These are phyloP conservation scores for Rhodinocichla rosea DNA, from an alignment of 2,113 vertebrate species.

Conservation along the genomic window DNA sequence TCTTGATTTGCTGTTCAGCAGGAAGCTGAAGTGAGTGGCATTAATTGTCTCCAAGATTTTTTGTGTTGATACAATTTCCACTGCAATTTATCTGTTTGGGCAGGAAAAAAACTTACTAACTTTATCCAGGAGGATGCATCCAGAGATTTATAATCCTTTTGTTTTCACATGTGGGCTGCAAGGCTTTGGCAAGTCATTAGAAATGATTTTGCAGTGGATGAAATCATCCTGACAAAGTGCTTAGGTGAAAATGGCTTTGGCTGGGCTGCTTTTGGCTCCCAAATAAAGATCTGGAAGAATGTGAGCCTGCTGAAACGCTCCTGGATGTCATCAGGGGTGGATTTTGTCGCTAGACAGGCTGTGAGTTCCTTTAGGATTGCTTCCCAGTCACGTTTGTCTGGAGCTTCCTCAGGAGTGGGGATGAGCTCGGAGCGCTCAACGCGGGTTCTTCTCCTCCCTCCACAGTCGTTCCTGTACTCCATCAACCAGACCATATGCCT, in stretches of 20 bases:
- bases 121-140: slow-evolving; percentile 18
- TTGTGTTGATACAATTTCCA: slow-evolving; percentile 19
- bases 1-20: not conserved
- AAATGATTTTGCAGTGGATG: not conserved
- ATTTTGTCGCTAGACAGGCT: not conserved
- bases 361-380: not conserved
- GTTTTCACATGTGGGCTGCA: slow-evolving; percentile 2
- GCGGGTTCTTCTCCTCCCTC: not conserved
- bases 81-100: slow-evolving; percentile 32
- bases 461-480: slow-evolving; percentile 88
- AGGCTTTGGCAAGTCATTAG: not conserved
- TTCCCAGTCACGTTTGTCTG: not conserved
- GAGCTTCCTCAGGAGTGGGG: not conserved
- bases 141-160: slow-evolving; percentile 22
- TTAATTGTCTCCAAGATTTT: not conserved
- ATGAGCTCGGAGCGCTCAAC: rapidly evolving
- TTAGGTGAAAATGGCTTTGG: slow-evolving; percentile 47
- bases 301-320: not conserved
- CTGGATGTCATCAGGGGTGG: not conserved
- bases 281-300: not conserved
- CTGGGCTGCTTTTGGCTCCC: not conserved
- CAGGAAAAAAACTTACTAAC: not conserved
- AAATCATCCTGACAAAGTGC: slow-evolving; percentile 35
- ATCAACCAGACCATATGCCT: slow-evolving; percentile 92
- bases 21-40: not conserved